Evolutionary conservation across 2,888 invertebrate genomes (phyloP).

Genomic region (Graphium colonna): DNA sequence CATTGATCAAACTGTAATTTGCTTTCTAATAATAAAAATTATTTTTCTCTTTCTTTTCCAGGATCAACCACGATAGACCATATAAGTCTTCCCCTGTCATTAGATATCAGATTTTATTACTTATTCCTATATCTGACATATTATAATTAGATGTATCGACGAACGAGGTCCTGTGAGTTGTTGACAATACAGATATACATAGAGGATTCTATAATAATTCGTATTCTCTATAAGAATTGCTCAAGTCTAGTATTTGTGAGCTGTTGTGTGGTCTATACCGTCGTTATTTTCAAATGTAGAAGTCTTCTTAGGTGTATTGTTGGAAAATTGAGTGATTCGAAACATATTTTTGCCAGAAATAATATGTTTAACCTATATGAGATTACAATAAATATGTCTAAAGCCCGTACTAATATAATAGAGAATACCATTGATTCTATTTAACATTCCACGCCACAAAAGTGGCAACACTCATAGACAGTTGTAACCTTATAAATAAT

Average conservation of each 20-base stretch:
- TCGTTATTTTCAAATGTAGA: neutral
- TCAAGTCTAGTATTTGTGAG: constrained; percentile 50
- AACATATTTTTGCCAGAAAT: neutral
- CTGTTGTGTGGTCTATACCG: constrained; percentile 6
- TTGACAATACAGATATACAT: constrained; percentile 69
- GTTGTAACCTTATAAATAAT: neutral
- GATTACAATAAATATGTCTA: neutral
- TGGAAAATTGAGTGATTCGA: no score
- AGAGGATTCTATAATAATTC: constrained; percentile 57
- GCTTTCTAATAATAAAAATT: neutral
- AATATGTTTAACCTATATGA: neutral
- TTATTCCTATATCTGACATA: constrained; percentile 71
- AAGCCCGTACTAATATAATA: no score
- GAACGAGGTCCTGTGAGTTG: constrained; percentile 66
- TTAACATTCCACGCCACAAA: neutral
- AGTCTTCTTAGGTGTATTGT: neutral
- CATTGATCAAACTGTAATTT: no score
- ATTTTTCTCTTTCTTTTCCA: constrained; percentile 42
- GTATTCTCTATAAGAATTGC: constrained; percentile 69
- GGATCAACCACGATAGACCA: constrained; percentile 71
- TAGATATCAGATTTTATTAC: constrained; percentile 72
- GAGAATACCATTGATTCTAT: neutral
- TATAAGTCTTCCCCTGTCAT: constrained; percentile 74
- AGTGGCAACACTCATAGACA: neutral
- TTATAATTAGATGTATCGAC: constrained; percentile 66